Conservation (phyloP, 2,113 vertebrate genomes). For the Peromyscus californicus region DNA sequence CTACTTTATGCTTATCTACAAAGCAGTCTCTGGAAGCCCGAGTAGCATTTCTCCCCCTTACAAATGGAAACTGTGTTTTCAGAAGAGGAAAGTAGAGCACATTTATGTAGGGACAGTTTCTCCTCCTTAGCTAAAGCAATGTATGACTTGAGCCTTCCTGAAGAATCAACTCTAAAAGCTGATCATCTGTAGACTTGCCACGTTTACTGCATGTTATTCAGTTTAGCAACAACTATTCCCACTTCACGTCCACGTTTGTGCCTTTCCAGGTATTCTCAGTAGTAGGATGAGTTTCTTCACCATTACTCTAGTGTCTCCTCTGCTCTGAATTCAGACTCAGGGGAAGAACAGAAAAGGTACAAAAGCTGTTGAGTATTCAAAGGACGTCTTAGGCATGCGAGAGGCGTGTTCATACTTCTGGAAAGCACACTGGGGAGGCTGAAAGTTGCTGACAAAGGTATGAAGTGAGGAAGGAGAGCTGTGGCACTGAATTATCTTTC, state of each 20-base stretch:
- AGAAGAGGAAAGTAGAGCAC: neutral
- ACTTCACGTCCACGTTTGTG: neutral
- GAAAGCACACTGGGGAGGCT: slow-evolving; percentile 70
- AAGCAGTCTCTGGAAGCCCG: neutral
- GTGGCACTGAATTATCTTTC: slow-evolving; percentile 79
- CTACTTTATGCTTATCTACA: neutral
- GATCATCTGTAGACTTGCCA: neutral
- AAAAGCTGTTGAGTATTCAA: slow-evolving; percentile 60
- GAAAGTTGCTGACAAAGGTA: slow-evolving; percentile 80
- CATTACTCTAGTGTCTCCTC: neutral
- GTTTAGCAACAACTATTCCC: neutral
- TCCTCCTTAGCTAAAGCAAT: neutral
- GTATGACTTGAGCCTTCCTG: slow-evolving; percentile 9
- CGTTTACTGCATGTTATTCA: neutral
- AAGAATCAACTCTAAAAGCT: slow-evolving; percentile 47
- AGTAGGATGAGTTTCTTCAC: neutral
- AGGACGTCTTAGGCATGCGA: slow-evolving; percentile 69
- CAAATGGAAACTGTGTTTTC: neutral
- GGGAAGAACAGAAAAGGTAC: slow-evolving; percentile 61
- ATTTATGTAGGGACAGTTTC: neutral
- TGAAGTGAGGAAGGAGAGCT: slow-evolving; percentile 67
- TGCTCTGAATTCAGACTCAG: slow-evolving; percentile 52
- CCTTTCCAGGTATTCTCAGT: neutral
- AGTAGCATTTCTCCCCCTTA: neutral
- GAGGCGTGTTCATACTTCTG: slow-evolving; percentile 43